Base-by-base conservation (phyloP, 2,888 invertebrate species). In the Escarpia spicata region DNA sequence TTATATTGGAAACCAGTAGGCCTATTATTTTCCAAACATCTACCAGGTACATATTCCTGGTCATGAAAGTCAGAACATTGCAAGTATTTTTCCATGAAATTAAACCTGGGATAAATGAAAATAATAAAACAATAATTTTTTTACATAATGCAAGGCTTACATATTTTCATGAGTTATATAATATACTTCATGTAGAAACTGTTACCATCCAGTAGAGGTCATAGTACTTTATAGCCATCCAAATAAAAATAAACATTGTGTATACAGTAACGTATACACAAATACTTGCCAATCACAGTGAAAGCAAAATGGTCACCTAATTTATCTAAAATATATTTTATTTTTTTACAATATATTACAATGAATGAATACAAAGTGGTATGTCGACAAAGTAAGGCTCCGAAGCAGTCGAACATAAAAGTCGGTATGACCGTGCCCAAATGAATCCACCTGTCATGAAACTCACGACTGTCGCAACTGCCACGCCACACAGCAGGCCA, bases 321-420 rank as follows among this genome's bases (percentile, higher is more conserved):
- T 75, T 75, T 75, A 75, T 75, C 75, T 75, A 75, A 75, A 75
- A 75, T 75, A 75, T 75, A 75, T 75, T 75, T 75, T 75, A 75
- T 75, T 75, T 75, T 75, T 75, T 75, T 75, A 75, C 75, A 75
- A 75, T 75, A 75, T 75, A 75, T 75, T 75, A 75, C 75, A 75
- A 75, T 75, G 75, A 75, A 75, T 75, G 75, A 75, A 75, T 75
- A 75, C 75, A 75, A 75, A 75, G 75, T 75, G 75, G 75, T n/a
- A 75, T 26, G 26, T 75, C 75, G 75, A 75, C 75, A 75, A 75
- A 75, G 52, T 75, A 75, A 75, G 75, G 75, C 75, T 75, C 75
- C 75, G 6, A 75, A 75, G 75, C 75, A 75, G 19, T 75, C 75
- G 75, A 75, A 75, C 75, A 75, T 75, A 75, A 75, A 75, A 75